Percentiles rank a stretch among this genome's conserved stretches.
These are phyloP conservation scores for Pelobates cultripes DNA, from an alignment of 2,797 vertebrate genomes.

Conservation along the genomic window DNA sequence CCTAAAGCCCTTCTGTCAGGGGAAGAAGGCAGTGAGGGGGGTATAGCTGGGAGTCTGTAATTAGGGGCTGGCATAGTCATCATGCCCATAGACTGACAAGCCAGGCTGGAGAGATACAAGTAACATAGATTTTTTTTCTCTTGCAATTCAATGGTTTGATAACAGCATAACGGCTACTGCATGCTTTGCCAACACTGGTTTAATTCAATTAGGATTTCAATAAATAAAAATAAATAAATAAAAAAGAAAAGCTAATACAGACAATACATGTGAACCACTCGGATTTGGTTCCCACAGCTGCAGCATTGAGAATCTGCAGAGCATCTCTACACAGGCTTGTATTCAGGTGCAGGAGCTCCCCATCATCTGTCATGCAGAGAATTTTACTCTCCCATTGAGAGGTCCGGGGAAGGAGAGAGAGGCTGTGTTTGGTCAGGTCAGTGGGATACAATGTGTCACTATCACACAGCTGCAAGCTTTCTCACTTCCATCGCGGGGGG, in stretches of 20 bases:
- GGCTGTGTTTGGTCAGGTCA: constrained; percentile 17
- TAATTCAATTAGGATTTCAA: constrained; percentile 48
- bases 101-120: constrained; percentile 14
- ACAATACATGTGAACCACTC: constrained; percentile 27
- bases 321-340: background rate
- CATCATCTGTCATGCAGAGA: constrained; percentile 1
- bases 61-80: constrained; percentile 28
- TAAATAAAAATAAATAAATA: background rate
- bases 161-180: constrained; percentile 26
- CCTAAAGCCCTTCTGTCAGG: background rate
- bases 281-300: constrained; percentile 39
- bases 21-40: constrained; percentile 23
- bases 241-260: constrained; percentile 8
- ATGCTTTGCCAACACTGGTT: constrained; percentile 37
- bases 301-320: constrained; percentile 23
- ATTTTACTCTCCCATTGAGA: constrained; percentile 20
- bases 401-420: constrained; percentile 9
- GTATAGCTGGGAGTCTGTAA: constrained; percentile 23
- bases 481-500: background rate
- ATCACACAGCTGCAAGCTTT: background rate
- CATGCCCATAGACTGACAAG: constrained; percentile 18
- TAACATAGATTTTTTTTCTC: constrained; percentile 13
- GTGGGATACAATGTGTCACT: constrained; percentile 1
- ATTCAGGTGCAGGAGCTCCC: constrained; percentile 25
- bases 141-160: background rate